phyloP scores from a whole-genome alignment of 2,113 vertebrate genomes.

The Charadrius vociferus region DNA sequence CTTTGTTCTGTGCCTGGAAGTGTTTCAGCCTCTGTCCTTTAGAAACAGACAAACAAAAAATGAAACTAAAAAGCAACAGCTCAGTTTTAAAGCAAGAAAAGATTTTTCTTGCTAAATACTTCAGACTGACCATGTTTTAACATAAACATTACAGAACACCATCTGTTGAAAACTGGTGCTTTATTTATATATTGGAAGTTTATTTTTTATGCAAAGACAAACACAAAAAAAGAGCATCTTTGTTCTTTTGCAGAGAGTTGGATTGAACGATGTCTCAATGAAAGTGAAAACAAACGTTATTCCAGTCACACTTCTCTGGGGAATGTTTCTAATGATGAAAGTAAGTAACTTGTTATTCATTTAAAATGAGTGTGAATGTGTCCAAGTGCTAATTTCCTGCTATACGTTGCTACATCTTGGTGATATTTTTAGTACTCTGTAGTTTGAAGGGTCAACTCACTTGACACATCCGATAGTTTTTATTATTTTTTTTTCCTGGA shows the following conservation, averaged over 20 bases:
- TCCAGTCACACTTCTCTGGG: constrained; percentile 96
- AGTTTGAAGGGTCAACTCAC: background rate
- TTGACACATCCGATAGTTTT: background rate
- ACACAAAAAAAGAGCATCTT: background rate
- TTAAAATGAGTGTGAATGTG: background rate
- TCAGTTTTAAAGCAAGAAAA: background rate
- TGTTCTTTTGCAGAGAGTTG: constrained; percentile 91
- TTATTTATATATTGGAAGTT: background rate
- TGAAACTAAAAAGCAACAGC: background rate
- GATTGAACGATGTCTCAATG: constrained; percentile 99
- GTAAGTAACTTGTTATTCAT: constrained; percentile 81
- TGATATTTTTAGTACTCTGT: background rate
- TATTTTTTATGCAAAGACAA: background rate
- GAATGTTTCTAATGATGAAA: constrained; percentile 97
- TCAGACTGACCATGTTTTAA: background rate
- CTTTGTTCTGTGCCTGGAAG: background rate
- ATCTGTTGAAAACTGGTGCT: background rate
- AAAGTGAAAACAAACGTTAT: constrained; percentile 97
- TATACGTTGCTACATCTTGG: background rate
- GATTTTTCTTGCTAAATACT: background rate
- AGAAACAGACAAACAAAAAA: background rate
- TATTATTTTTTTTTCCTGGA: background rate
- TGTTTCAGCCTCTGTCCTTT: background rate
- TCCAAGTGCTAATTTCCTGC: background rate
- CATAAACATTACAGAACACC: background rate